Conservation (phyloP, 2,113 vertebrate species). For the Chloropsis cyanopogon region DNA sequence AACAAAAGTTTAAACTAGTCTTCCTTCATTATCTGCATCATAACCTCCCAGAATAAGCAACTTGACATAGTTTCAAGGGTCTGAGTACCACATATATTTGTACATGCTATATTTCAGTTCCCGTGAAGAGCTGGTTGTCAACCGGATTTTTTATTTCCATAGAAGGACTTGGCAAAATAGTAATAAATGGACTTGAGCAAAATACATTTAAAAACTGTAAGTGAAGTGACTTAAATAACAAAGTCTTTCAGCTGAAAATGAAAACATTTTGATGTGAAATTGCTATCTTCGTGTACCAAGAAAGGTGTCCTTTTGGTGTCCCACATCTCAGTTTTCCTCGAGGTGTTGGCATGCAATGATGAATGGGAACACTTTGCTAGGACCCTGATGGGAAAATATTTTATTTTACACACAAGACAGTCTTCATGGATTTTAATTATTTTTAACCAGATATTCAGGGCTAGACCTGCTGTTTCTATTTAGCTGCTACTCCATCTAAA, state of each 20-base stretch:
- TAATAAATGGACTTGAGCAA: background rate
- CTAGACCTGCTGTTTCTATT: background rate
- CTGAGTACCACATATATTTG: background rate
- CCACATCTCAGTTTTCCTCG: background rate
- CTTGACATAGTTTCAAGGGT: background rate
- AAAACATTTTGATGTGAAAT: background rate
- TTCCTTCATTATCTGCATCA: background rate
- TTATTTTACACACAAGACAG: background rate
- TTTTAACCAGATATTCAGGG: background rate
- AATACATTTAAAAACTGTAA: background rate
- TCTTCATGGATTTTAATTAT: background rate
- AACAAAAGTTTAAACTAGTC: background rate
- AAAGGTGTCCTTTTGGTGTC: background rate
- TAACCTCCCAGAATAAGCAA: background rate
- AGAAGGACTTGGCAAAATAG: background rate
- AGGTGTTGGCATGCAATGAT: accelerated
- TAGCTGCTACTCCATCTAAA: background rate
- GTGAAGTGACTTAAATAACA: background rate
- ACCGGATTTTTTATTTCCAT: background rate
- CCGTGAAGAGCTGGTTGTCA: background rate
- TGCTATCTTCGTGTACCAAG: background rate
- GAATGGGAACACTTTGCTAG: background rate
- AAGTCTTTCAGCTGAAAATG: background rate
- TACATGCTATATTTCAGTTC: background rate
- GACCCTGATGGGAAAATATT: background rate